Base-by-base conservation (phyloP, 2,888 invertebrate genomes). In the Eupithecia subumbrata region DNA sequence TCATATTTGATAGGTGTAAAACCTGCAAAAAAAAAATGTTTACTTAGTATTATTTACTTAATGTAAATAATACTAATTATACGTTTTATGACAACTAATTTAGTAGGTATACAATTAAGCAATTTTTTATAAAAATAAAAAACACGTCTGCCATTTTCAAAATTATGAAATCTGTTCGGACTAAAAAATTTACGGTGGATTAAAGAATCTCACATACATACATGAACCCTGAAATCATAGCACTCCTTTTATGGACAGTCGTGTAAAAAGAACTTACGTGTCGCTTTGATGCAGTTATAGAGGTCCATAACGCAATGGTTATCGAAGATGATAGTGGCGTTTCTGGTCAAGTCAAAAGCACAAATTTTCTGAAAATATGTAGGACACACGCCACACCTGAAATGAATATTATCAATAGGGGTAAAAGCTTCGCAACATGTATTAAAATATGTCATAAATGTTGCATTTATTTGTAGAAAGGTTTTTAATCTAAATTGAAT, bases 301-400 rank as follows among this genome's bases (percentile, higher is more conserved):
- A 94, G 76, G 77, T 94, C 93, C 94, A 95, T 93, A 64, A 94
- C 69, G 79, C 94, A 94, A 80, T 92, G 89, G 77, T 94, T 95
- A 84, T 95, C 94, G 79, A 94, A 94, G 80, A 94, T 91, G 76
- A 76, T 89, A 0, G 94, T 93, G 0, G 84, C 52, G 72, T 91
- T 91, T 4, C 85, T 82, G 5, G 1, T 4, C 3, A 82, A 79
- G 79, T 93, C 86, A 76, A 92, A 91, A 2, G 88, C 94, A 79
- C 94, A 95, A 60, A 93, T 85, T 84, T 94, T 94, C 82, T 92
- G 91, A 48, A 91, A 89, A 77, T 94, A 94, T 43, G 92, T 92
- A 16, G 94, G 94, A 78, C 94, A 95, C 16, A 93, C 84, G 40
- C 94, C 94, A 83, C 94, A 94, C 80, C 94, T 94, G 82, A 43